A percentile compares a stretch with the other conserved stretches of the same genome.
phyloP scores from a whole-genome alignment of 2,888 invertebrate genomes.

The Phytoseiulus persimilis region DNA sequence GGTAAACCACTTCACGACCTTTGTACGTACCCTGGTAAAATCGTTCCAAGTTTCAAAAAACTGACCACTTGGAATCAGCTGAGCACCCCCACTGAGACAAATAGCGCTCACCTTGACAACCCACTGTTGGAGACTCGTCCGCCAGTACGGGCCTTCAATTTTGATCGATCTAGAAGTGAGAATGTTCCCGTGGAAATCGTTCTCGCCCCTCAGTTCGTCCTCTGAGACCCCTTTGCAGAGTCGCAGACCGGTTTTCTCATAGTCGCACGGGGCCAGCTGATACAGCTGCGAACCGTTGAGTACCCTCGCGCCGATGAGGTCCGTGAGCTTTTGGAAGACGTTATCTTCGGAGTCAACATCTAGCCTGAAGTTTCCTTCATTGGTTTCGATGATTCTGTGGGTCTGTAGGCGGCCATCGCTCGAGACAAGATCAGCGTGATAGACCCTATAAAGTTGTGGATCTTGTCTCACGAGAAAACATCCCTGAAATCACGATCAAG shows the following conservation, averaged over 20 bases:
- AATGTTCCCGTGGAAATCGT: background rate
- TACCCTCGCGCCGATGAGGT: background rate
- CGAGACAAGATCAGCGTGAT: background rate
- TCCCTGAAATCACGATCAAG: background rate
- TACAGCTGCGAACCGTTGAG: background rate
- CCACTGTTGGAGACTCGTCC: background rate
- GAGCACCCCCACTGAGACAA: too few relatives aligned
- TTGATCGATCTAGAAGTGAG: background rate
- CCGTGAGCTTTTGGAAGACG: background rate
- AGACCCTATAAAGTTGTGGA: background rate
- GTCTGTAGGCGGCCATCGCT: background rate
- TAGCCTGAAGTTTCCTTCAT: background rate
- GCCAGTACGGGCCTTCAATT: background rate
- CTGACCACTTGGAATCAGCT: too few relatives aligned
- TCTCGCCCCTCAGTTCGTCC: background rate
- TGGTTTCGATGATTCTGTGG: background rate
- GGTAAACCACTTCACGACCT: background rate
- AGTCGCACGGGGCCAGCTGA: constrained; percentile 9
- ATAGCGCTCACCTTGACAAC: background rate
- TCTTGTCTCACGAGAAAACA: constrained; percentile 8
- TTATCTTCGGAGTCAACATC: constrained; percentile 6
- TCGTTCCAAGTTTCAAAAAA: too few relatives aligned
- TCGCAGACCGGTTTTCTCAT: constrained; percentile 24
- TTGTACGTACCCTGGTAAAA: background rate
- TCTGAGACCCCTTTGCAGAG: background rate